Evolutionary conservation across 2,888 invertebrate genomes (phyloP), one percentile per base, ranked within the genome.

Genomic region (Eristalinus sepulchralis): DNA sequence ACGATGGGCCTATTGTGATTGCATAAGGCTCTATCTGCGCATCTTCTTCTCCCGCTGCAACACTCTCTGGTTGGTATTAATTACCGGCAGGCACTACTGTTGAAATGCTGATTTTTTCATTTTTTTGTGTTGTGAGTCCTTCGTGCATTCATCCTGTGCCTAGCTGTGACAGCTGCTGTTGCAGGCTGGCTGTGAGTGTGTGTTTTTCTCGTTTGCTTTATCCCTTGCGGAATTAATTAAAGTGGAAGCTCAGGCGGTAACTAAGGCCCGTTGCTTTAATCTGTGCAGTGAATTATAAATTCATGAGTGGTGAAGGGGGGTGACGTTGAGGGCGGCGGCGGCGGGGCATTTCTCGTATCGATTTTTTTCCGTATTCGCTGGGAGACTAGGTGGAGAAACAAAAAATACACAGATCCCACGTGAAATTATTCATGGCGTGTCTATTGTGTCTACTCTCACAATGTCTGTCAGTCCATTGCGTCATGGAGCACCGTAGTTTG

Each of bases 141-240:
- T 59, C 66, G 20, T 8, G 83, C 47, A 47, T 47, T 47, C 39
- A n/a, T n/a, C 39, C 39, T 47, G n/a, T 47, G 39, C 17, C 39
- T n/a, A 2, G 27, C n/a, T 17, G 39, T 47, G 17, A 47, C 47
- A 47, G 47, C 47, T 47, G 47, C 17, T 17, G 47, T 1, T 3
- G 17, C 47, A 17, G 47, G 47, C 17, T 47, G 47, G 17, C 47
- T 17, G 47, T 47, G 47, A 17, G 47, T 17, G 5, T 47, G 13
- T 10, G 6, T 47, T 47, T 17, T 17, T 17, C 4, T 6, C n/a
- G 39, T 39, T 39, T 39, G 13, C n/a, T 39, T 13, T 17, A 47
- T 47, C 47, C 17, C 47, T 17, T 71, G 75, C 70, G 67, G 75
- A 79, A 84, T 84, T 84, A 84, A 84, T 80, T 84, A 84, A 84